These are phyloP conservation scores for Eidolon dupreanum DNA, from an alignment of 2,797 vertebrate species.

Conservation along the genomic window DNA sequence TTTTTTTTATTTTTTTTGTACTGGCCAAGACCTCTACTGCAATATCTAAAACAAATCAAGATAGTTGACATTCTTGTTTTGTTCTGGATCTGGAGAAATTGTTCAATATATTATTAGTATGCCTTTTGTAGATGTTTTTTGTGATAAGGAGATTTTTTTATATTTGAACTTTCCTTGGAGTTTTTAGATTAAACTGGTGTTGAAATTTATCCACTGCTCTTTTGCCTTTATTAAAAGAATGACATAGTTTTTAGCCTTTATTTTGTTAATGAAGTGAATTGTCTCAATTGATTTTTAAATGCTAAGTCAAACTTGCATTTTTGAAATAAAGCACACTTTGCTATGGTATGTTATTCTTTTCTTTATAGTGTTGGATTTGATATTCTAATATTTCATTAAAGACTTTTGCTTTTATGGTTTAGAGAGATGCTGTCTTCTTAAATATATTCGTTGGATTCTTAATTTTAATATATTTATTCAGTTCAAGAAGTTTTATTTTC, in stretches of 20 bases:
- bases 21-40: not conserved
- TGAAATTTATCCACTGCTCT: not conserved
- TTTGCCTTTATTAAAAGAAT: not conserved
- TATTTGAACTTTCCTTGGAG: not conserved
- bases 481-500: not conserved
- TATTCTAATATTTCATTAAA: not conserved
- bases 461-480: not conserved
- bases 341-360: not conserved
- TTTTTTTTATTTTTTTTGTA: not conserved
- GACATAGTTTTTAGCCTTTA: not conserved
- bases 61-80: not conserved
- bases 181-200: not conserved
- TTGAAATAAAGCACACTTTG: not conserved
- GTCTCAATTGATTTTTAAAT: not conserved
- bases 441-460: not conserved
- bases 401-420: not conserved
- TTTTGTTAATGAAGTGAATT: not conserved
- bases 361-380: not conserved
- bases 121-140: not conserved
- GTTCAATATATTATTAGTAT: not conserved
- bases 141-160: not conserved
- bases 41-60: not conserved
- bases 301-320: not conserved
- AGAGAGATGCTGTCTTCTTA: not conserved
- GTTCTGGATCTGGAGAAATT: not conserved